These are phyloP conservation scores for Achatina immaculata DNA, from an alignment of 1,140 invertebrate genomes.

Conservation along the genomic window DNA sequence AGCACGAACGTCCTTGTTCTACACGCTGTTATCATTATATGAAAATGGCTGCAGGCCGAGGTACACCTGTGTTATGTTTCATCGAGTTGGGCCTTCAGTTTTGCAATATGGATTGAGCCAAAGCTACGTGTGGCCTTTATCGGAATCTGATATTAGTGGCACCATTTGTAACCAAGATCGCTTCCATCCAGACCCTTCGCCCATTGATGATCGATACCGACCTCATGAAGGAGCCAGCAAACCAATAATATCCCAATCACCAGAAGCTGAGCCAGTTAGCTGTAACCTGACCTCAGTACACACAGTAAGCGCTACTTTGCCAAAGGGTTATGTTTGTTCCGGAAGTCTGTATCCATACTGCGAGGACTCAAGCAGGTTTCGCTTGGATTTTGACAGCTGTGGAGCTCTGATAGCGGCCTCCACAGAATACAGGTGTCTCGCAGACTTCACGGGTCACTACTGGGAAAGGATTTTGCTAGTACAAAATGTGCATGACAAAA, in stretches of 20 bases:
- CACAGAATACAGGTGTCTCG: conserved; percentile 50
- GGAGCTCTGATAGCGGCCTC: neutral
- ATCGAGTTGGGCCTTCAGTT: conserved; percentile 42
- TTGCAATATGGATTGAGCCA: conserved; percentile 47
- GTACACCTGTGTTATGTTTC: conserved; percentile 52
- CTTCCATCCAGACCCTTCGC: conserved; percentile 49
- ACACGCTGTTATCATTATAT: conserved; percentile 53
- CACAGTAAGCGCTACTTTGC: conserved; percentile 45
- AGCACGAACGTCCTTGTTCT: conserved; percentile 32
- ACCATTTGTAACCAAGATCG: conserved; percentile 42
- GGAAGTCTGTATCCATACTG: conserved; percentile 52
- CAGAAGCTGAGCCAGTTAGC: neutral
- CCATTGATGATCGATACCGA: conserved; percentile 51
- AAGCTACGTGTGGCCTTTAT: conserved; percentile 50
- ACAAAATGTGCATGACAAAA: conserved; percentile 43
- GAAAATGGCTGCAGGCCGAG: conserved; percentile 57
- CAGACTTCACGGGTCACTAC: conserved; percentile 46
- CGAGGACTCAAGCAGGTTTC: conserved; percentile 42
- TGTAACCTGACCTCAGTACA: conserved; percentile 47
- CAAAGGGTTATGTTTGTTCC: conserved; percentile 45
- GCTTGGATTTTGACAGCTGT: conserved; percentile 46
- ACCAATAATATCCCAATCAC: conserved; percentile 44
- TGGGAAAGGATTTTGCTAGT: conserved; percentile 55
- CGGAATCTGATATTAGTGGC: conserved; percentile 35
- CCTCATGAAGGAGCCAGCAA: conserved; percentile 47